A percentile compares a stretch with the other conserved stretches of the same genome.
Evolutionary conservation across 2,797 vertebrate genomes (phyloP).

Genomic region (Allobates femoralis): DNA sequence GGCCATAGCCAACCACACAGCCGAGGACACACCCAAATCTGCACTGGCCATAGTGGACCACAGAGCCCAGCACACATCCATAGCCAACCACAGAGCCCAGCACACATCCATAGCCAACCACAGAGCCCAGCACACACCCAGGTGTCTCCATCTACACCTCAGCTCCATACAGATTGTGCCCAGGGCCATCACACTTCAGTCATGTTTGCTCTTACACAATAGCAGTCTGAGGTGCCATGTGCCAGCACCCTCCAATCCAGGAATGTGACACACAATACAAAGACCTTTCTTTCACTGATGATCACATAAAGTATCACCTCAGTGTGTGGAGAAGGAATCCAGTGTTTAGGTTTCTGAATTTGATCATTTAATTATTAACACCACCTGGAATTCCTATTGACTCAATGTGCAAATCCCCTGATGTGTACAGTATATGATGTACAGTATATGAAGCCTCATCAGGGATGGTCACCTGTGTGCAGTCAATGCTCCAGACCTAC

Average conservation of each 20-base stretch:
- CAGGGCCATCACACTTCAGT: not conserved
- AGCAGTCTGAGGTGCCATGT: not conserved
- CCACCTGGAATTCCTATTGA: slow-evolving; percentile 24
- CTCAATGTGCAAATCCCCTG: slow-evolving; percentile 18
- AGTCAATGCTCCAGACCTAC: too few relatives aligned
- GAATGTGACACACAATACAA: slow-evolving; percentile 37
- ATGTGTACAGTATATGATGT: too few relatives aligned
- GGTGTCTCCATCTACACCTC: slow-evolving; percentile 13
- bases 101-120: not conserved
- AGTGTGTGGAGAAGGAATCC: not conserved
- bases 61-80: not conserved
- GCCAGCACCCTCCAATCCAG: slow-evolving; percentile 10
- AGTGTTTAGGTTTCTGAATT: slow-evolving; percentile 9
- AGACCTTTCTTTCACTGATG: slow-evolving; percentile 8
- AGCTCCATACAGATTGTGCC: not conserved
- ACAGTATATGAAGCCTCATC: not conserved
- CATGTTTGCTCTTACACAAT: slow-evolving; percentile 36
- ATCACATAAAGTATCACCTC: slow-evolving; percentile 9
- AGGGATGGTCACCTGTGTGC: not conserved
- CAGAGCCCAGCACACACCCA: not conserved
- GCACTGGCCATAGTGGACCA: not conserved
- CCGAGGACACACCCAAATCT: too few relatives aligned
- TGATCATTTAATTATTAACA: slow-evolving; percentile 12
- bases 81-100: not conserved
- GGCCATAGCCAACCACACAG: not conserved